Evolutionary conservation across 1,140 invertebrate genomes (phyloP).

Genomic region (Hylyphantes graminicola): DNA sequence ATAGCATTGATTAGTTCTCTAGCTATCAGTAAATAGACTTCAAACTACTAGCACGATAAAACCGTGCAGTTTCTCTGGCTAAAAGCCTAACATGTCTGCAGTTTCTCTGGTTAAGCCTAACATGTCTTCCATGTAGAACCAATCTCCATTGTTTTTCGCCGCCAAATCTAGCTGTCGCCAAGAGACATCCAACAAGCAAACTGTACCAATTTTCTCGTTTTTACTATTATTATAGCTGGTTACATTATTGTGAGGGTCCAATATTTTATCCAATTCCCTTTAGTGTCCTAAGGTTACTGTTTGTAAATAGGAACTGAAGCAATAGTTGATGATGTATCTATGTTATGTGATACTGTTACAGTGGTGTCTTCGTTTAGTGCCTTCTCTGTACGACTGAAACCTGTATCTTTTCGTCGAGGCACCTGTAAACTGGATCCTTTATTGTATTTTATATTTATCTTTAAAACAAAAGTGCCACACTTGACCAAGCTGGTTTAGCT

Average conservation of each 20-base stretch:
- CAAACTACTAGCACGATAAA: no score
- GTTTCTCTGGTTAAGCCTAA: no score
- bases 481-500: slow-evolving; percentile 29
- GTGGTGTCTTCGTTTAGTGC: not conserved
- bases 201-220: not conserved
- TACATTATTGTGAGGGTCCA: slow-evolving; percentile 34
- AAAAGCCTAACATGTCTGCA: no score
- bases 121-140: no score
- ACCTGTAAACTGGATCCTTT: slow-evolving; percentile 17
- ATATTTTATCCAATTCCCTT: slow-evolving; percentile 8
- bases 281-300: slow-evolving; percentile 6
- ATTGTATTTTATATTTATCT: slow-evolving; percentile 24
- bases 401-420: not conserved
- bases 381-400: not conserved
- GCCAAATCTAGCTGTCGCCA: no score
- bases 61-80: no score
- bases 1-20: no score
- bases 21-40: no score
- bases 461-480: slow-evolving; percentile 29
- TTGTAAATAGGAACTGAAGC: slow-evolving; percentile 4
- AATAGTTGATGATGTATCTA: not conserved
- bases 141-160: no score
- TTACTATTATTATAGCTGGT: slow-evolving; percentile 35
- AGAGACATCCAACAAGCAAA: no score
- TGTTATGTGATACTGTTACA: slow-evolving; percentile 39